phyloP scores from a whole-genome alignment of 2,888 invertebrate genomes.

The Anoncus sp. region DNA sequence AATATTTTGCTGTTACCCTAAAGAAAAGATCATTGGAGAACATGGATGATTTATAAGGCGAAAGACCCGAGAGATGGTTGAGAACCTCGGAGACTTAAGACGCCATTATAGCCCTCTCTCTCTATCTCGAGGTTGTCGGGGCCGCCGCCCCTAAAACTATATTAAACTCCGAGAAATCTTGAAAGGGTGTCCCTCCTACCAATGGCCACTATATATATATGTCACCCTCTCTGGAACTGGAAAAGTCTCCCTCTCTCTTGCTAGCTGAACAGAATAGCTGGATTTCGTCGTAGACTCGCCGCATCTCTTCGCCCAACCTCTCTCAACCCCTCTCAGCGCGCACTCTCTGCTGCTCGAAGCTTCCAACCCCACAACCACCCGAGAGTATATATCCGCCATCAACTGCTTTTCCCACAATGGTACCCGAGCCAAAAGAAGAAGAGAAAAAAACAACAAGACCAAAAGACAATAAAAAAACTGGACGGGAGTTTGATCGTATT shows the following conservation, averaged over 20 bases:
- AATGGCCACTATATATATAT: too few species aligned
- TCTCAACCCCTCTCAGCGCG: constrained; percentile 2
- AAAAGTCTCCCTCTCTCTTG: constrained; percentile 47
- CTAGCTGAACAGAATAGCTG: constrained; percentile 36
- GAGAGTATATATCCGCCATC: constrained; percentile 44
- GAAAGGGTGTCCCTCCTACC: constrained; percentile 71
- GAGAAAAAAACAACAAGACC: neutral
- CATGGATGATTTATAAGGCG: constrained; percentile 32
- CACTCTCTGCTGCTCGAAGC: constrained; percentile 37
- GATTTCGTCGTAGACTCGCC: constrained; percentile 41
- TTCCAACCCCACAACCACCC: too few species aligned
- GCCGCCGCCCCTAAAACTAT: constrained; percentile 82
- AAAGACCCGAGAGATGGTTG: constrained; percentile 66
- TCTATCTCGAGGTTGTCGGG: constrained; percentile 70
- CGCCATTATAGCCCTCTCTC: constrained; percentile 82
- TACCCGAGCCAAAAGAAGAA: constrained; percentile 5
- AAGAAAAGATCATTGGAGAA: neutral
- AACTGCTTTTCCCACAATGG: constrained; percentile 32
- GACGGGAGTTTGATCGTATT: constrained; percentile 80
- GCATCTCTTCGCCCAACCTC: constrained; percentile 57
- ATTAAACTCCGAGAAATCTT: constrained; percentile 83
- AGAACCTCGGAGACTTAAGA: constrained; percentile 82
- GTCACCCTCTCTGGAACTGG: constrained; percentile 47
- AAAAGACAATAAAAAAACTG: constrained; percentile 72
- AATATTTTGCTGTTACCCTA: neutral